These are phyloP conservation scores for Sebastes itinus DNA, from an alignment of 2,797 vertebrate species.

Conservation along the genomic window DNA sequence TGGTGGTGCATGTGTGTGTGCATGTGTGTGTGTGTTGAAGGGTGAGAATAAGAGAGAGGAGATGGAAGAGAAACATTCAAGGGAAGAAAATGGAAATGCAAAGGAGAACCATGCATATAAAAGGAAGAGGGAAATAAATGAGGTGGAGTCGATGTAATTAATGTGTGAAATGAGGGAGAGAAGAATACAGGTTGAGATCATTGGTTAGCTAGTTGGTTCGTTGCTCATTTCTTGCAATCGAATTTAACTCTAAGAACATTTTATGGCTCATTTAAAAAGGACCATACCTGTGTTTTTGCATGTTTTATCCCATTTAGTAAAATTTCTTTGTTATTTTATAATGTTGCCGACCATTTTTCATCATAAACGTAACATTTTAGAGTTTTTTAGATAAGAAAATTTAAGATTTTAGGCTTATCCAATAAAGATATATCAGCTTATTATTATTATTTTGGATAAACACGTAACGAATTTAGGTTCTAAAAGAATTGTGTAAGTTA, in stretches of 20 bases:
- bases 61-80: constrained; percentile 10
- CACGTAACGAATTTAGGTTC: background rate
- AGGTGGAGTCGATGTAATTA: constrained; percentile 17
- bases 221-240: background rate
- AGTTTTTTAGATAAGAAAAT: too few relatives aligned
- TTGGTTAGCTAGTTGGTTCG: constrained; percentile 3
- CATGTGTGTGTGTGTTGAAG: constrained; percentile 14
- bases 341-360: background rate
- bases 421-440: background rate
- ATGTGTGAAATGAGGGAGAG: constrained; percentile 18
- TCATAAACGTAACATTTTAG: background rate
- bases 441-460: background rate
- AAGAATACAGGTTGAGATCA: constrained; percentile 36
- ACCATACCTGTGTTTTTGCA: background rate
- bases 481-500: background rate
- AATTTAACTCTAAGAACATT: background rate
- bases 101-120: constrained; percentile 25
- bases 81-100: constrained; percentile 15
- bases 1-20: constrained; percentile 4
- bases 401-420: background rate
- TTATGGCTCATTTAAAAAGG: background rate
- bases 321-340: background rate
- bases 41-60: background rate
- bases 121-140: background rate
- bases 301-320: constrained; percentile 1